A percentile compares a stretch with the other conserved stretches of the same genome.
Evolutionary conservation across 2,888 invertebrate species (phyloP).

Genomic region (Apoda limacodes): DNA sequence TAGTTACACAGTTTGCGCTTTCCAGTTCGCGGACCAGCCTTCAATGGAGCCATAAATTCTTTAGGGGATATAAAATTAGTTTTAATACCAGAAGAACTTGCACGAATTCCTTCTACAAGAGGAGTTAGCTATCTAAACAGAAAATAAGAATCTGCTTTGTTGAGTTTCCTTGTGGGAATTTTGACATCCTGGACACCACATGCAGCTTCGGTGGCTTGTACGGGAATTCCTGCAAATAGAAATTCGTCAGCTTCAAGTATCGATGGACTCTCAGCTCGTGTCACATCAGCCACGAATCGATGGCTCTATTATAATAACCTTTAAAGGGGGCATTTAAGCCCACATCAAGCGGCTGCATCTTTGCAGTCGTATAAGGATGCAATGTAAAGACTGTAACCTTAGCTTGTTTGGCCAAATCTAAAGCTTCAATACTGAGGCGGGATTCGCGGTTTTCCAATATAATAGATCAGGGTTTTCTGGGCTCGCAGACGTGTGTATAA

Average conservation of each 20-base stretch:
- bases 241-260: conserved; percentile 6
- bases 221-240: conserved; percentile 1
- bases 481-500: conserved; percentile 20
- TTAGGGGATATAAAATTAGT: conserved; percentile 1
- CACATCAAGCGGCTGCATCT: conserved; percentile 21
- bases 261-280: conserved; percentile 12
- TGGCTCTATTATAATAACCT: conserved; percentile 15
- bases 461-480: conserved; percentile 22
- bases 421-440: conserved; percentile 18
- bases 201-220: neutral
- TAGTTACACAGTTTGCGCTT: conserved; percentile 7
- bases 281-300: conserved; percentile 19
- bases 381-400: conserved; percentile 19
- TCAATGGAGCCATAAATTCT: conserved; percentile 11
- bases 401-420: conserved; percentile 17
- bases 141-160: conserved; percentile 1
- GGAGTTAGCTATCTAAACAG: conserved; percentile 1
- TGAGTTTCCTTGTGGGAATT: conserved; percentile 3
- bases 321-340: conserved; percentile 19
- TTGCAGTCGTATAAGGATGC: conserved; percentile 19
- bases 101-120: conserved; percentile 3
- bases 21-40: conserved; percentile 9
- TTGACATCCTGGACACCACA: neutral
- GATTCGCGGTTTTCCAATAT: conserved; percentile 34
- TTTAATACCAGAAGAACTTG: neutral